These are phyloP conservation scores for Canis aureus DNA, from an alignment of 2,113 vertebrate genomes.

Conservation along the genomic window DNA sequence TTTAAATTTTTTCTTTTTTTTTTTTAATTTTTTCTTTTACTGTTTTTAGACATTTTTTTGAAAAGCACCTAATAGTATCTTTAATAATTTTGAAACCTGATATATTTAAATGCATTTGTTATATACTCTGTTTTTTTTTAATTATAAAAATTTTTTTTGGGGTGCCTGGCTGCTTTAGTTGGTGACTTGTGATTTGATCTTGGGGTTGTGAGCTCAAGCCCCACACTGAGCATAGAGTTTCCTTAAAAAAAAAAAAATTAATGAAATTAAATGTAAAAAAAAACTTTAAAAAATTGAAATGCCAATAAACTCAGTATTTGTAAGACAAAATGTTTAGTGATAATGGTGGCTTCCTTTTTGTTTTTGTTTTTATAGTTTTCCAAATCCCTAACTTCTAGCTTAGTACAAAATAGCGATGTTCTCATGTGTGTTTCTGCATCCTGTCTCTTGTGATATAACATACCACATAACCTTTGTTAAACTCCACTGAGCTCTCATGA, in stretches of 20 bases:
- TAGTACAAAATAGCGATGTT: not conserved
- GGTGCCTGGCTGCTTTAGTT: not conserved
- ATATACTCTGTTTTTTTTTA: not conserved
- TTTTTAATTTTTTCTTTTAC: constrained; percentile 4
- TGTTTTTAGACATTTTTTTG: constrained; percentile 39
- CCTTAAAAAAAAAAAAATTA: not conserved
- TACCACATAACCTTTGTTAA: not conserved
- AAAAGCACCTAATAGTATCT: not conserved
- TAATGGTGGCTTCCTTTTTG: not conserved
- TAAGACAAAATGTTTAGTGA: not conserved
- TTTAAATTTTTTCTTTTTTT: constrained; percentile 10
- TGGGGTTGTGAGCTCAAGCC: not conserved
- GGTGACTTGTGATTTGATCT: not conserved
- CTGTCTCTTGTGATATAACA: not conserved
- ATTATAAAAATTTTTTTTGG: not conserved
- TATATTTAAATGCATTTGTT: constrained; percentile 25
- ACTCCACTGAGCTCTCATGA: not conserved
- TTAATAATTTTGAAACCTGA: constrained; percentile 40
- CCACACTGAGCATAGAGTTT: not conserved
- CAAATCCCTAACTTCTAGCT: not conserved
- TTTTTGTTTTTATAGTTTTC: not conserved
- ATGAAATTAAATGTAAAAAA: not conserved
- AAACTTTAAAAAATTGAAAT: not conserved
- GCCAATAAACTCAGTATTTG: not conserved
- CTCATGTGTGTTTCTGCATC: not conserved